Percentiles rank a stretch among this genome's conserved stretches.
phyloP scores from a whole-genome alignment of 2,888 invertebrate genomes.

The Drosophila pseudotalamancana region DNA sequence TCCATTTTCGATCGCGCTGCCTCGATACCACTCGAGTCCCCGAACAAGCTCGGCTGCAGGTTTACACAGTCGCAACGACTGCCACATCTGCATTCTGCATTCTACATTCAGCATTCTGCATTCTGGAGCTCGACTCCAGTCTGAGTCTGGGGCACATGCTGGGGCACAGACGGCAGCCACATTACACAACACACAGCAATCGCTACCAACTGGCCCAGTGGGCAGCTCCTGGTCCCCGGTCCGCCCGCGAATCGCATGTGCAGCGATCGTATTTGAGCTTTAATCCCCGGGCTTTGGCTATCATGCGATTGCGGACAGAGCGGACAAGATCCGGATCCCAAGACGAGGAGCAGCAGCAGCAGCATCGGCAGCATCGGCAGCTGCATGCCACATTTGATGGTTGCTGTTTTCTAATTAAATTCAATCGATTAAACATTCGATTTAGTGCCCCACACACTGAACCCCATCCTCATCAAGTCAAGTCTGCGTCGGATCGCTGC shows the following conservation, averaged over 20 bases:
- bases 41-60: constrained; percentile 8
- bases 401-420: constrained; percentile 81
- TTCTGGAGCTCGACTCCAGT: constrained; percentile 9
- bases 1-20: constrained; percentile 82
- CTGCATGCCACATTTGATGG: constrained; percentile 57
- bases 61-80: constrained; percentile 8
- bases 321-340: constrained; percentile 33
- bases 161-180: constrained; percentile 61
- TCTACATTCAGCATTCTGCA: too few relatives aligned
- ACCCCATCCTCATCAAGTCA: constrained; percentile 22
- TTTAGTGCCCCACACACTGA: constrained; percentile 68
- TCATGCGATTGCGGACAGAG: constrained; percentile 61
- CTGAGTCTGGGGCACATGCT: constrained; percentile 49
- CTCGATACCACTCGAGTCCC: constrained; percentile 54
- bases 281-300: constrained; percentile 56
- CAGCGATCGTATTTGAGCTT: constrained; percentile 65
- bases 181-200: constrained; percentile 63
- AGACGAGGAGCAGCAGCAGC: constrained; percentile 42
- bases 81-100: constrained; percentile 34
- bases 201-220: constrained; percentile 25
- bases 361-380: constrained; percentile 19
- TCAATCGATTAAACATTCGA: constrained; percentile 82
- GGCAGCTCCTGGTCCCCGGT: constrained; percentile 15
- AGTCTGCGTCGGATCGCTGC: neutral
- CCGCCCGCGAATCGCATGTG: constrained; percentile 64